Conservation (phyloP, 2,797 vertebrate species). For the Cirrhinus molitorella region DNA sequence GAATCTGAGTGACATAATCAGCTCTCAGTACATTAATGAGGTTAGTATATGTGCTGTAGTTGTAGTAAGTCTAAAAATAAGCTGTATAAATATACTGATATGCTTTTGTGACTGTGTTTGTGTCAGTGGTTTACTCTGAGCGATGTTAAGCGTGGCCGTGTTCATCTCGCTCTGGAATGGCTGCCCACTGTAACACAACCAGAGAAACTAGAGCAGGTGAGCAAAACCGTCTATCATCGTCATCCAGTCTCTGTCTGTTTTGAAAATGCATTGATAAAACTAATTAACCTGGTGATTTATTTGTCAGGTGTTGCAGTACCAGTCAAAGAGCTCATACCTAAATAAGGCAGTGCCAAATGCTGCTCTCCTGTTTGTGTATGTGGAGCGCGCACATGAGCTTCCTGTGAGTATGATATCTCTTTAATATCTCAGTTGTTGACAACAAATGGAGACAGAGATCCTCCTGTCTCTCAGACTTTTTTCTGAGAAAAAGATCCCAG, state of each 20-base stretch:
- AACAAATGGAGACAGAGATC: not conserved
- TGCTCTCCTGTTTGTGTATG: conserved; percentile 85
- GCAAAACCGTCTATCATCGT: conserved; percentile 14
- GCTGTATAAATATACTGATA: not conserved
- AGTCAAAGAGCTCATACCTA: conserved; percentile 82
- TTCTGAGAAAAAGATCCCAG: not conserved
- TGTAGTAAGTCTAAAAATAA: not conserved
- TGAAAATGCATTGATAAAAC: conserved; percentile 10
- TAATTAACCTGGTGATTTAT: conserved; percentile 1
- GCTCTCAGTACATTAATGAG: conserved; percentile 85
- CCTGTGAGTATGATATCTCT: conserved; percentile 79
- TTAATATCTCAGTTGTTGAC: not conserved
- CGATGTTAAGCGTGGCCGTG: conserved; percentile 87
- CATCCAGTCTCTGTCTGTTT: not conserved
- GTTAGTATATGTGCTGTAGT: conserved; percentile 66
- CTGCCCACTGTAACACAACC: conserved; percentile 77
- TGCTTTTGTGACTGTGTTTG: conserved; percentile 8
- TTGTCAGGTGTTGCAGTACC: conserved; percentile 84
- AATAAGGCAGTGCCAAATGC: conserved; percentile 84
- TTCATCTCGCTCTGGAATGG: conserved; percentile 88
- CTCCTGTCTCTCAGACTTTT: not conserved
- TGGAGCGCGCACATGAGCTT: conserved; percentile 84
- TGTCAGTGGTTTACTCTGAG: conserved; percentile 88
- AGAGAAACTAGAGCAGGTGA: conserved; percentile 85
- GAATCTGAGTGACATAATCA: conserved; percentile 83